phyloP scores from a whole-genome alignment of 2,797 vertebrate genomes.

The Characodon lateralis region DNA sequence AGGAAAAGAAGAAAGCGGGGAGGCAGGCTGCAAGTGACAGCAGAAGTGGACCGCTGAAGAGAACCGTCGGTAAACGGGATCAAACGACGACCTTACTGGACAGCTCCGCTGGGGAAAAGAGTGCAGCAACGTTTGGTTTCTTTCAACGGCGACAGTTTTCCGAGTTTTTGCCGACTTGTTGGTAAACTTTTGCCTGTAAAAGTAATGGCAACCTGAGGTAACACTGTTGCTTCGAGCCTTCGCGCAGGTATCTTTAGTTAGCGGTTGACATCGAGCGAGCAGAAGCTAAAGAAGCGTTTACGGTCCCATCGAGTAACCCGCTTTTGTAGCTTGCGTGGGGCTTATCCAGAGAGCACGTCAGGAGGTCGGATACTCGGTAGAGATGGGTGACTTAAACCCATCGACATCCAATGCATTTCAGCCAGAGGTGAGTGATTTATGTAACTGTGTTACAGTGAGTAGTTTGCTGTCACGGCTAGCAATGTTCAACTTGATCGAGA shows the following conservation, averaged over 20 bases:
- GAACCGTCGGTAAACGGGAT: constrained; percentile 40
- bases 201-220: constrained; percentile 35
- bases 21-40: constrained; percentile 63
- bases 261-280: constrained; percentile 27
- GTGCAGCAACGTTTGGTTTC: background rate
- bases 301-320: constrained; percentile 23
- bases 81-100: constrained; percentile 35
- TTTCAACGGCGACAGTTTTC: background rate
- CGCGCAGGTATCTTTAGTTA: constrained; percentile 48
- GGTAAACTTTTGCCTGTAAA: background rate
- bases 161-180: background rate
- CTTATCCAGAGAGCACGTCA: constrained; percentile 32
- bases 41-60: constrained; percentile 50
- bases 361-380: constrained; percentile 33
- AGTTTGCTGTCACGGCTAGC: constrained; percentile 31
- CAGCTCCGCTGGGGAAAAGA: constrained; percentile 17
- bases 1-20: constrained; percentile 9
- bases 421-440: constrained; percentile 70
- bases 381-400: constrained; percentile 77
- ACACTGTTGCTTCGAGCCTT: constrained; percentile 62
- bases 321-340: constrained; percentile 23
- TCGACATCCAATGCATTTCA: constrained; percentile 73
- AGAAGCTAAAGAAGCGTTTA: constrained; percentile 51
- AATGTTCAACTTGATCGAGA: constrained; percentile 41
- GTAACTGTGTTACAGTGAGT: constrained; percentile 18